A percentile compares a stretch with the other conserved stretches of the same genome.
phyloP scores from a whole-genome alignment of 2,888 invertebrate genomes.

The Pristionchus fissidentatus region DNA sequence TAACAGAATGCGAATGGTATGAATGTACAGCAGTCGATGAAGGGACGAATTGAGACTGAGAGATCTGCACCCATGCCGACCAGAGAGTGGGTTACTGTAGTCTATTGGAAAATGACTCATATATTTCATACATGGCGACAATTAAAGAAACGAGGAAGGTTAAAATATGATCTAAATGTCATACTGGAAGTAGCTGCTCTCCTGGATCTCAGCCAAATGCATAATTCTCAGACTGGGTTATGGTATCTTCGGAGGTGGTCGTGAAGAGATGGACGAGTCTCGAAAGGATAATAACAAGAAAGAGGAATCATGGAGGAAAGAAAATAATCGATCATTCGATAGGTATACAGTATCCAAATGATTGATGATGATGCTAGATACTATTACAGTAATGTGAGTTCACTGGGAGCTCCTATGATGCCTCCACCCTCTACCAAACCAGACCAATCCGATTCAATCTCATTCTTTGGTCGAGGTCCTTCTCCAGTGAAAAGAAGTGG shows the following conservation, averaged over 20 bases:
- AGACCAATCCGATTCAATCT: not conserved
- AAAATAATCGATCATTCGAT: slow-evolving; percentile 8
- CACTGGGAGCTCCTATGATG: too few species aligned
- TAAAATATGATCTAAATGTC: too few species aligned
- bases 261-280: not conserved
- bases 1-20: not conserved
- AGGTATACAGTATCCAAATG: not conserved
- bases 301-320: slow-evolving; percentile 38
- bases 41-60: not conserved
- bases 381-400: not conserved
- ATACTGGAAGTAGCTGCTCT: too few species aligned
- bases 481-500: not conserved
- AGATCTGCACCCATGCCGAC: not conserved
- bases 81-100: slow-evolving; percentile 5
- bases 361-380: not conserved
- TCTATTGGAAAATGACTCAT: not conserved
- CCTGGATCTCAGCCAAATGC: too few species aligned
- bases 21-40: not conserved
- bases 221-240: not conserved
- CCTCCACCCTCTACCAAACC: not conserved
- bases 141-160: too few species aligned
- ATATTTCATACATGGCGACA: too few species aligned
- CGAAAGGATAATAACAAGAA: not conserved
- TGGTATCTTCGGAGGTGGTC: not conserved
- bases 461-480: slow-evolving; percentile 6